Base-by-base conservation (phyloP, 2,113 vertebrate species). In the Panurus biarmicus region DNA sequence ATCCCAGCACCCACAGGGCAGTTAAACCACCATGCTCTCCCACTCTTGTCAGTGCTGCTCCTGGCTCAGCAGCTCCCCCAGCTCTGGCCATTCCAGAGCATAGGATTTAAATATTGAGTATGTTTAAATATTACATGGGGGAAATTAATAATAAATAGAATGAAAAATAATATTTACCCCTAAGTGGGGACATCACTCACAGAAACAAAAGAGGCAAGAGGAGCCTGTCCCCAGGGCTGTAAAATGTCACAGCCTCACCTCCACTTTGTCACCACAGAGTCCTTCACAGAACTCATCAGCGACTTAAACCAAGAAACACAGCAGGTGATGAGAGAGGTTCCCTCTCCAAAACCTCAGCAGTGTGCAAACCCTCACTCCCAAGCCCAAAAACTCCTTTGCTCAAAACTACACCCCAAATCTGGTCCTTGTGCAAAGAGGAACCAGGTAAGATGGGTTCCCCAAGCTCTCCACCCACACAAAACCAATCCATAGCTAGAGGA, bases 131-230 rank as follows among this genome's bases (percentile, higher is more conserved):
- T 93, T 87, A 75, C 83, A 61, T 12, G 24, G 20, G 2, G 35
- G 6, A 57, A 87, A 92, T 80, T 44, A 96, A 94, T 90, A 90
- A 95, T 88, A 90, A 90, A 93, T 44, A 38, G 35, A 72, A 87
- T 16, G 12, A 79, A 87, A 93, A 90, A 65, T 85, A 87, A 80
- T 76, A 40, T 89, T 74, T 91, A 65, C 53, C 53, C 24, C 53
- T 75, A 90, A 87, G 57, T 10, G n/a, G 64, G 50, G 45, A 72
- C 12, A 77, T 72, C 31, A 13, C 26, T 89, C 13, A 6, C 45
- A 47, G 36, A 44, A 81, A 54, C 16, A 62, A 48, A 71, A 51
- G n/a, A 36, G 28, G 36, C 9, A 33, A 83, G 33, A 19, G 17
- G 15, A 70, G 20, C 42, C 40, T 69, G 31, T 81, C 36, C 26